Evolutionary conservation across 2,888 invertebrate species (phyloP).

Genomic region (Metalampra italica): DNA sequence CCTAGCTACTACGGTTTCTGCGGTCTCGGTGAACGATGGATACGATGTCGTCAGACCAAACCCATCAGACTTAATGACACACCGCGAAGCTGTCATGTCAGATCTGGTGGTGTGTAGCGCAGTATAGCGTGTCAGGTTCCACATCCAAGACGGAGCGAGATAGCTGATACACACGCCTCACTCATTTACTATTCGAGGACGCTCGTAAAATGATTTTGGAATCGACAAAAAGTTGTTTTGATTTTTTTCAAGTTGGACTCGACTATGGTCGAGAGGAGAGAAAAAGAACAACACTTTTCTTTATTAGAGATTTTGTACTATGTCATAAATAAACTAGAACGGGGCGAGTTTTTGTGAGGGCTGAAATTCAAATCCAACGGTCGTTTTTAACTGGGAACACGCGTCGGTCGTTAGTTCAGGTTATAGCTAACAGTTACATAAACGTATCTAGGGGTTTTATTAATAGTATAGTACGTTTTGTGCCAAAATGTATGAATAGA

Average conservation of each 20-base stretch:
- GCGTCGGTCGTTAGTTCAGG: slow-evolving; percentile 15
- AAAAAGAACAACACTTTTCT: slow-evolving; percentile 37
- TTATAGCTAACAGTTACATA: not conserved
- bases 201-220: slow-evolving; percentile 72
- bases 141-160: slow-evolving; percentile 38
- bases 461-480: too few relatives aligned
- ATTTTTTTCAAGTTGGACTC: slow-evolving; percentile 58
- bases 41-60: too few relatives aligned
- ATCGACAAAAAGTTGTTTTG: slow-evolving; percentile 72
- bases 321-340: slow-evolving; percentile 68
- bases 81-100: too few relatives aligned
- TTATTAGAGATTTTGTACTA: slow-evolving; percentile 61
- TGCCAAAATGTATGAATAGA: too few relatives aligned
- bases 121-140: slow-evolving; percentile 54
- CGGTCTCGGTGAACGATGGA: too few relatives aligned
- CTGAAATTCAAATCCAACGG: slow-evolving; percentile 63
- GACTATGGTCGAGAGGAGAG: slow-evolving; percentile 14
- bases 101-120: too few relatives aligned
- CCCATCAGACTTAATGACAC: too few relatives aligned
- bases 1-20: too few relatives aligned
- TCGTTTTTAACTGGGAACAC: slow-evolving; percentile 35
- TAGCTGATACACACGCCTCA: slow-evolving; percentile 23
- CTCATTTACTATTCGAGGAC: slow-evolving; percentile 67
- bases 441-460: too few relatives aligned
- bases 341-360: slow-evolving; percentile 40